Evolutionary conservation across 2,797 vertebrate species (phyloP), one percentile per base, ranked within the genome.

Genomic region (Acipenser ruthenus): DNA sequence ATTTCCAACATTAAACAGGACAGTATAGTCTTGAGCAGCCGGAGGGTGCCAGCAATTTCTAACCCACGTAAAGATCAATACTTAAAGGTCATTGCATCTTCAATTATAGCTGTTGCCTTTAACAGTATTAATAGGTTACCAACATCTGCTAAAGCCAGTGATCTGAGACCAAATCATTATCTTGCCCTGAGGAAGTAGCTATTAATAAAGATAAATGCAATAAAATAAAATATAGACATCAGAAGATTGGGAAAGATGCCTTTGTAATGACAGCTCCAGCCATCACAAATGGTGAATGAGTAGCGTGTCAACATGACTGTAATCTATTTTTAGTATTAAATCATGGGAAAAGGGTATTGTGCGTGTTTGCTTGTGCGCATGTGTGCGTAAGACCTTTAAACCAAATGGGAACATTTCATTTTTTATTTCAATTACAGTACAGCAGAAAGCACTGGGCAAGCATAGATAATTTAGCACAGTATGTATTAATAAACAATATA

Each of bases 61-160:
- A 72, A 69, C 70, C 72, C 67, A 64, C 60, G 69, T 76, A 70
- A 77, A 74, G 83, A 88, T 88, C 86, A 82, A 88, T 90, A 81
- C 51, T 72, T 79, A 86, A 83, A 85, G 82, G 81, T 86, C 82
- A 79, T 80, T 79, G 76, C 80, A 83, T 80, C 85, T 85, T 81
- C 75, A 80, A 80, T 82, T 82, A 80, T 71, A 80, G 79, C 77
- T 62, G 7, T 62, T 65, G 72, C 71, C 66, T 53, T 75, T 75
- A 68, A 69, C 49, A 12, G 49, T 73, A 50, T 75, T 71, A 81
- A 74, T 73, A 77, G 74, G 80, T 75, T 77, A 77, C 74, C 68
- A 50, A 37, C 73, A 63, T 68, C 70, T 58, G 50, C 52, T 67
- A 7, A 77, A 75, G 72, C 71, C 50, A 52, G 66, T 52, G n/a